phyloP scores from a whole-genome alignment of 2,797 vertebrate genomes.

The Nyctalus aviator region DNA sequence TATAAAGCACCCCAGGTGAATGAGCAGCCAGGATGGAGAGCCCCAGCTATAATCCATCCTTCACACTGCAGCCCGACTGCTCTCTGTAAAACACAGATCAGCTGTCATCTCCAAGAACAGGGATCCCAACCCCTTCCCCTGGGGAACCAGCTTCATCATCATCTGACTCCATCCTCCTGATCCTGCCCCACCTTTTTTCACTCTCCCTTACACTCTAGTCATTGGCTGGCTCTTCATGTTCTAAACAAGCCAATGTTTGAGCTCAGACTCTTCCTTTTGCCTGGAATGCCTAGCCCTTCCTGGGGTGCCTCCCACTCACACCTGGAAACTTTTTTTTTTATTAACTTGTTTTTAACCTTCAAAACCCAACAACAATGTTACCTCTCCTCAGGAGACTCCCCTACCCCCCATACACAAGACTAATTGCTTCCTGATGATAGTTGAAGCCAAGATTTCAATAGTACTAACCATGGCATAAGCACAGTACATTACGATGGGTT shows the following conservation, averaged over 20 bases:
- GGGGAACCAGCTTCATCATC: neutral
- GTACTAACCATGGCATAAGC: accelerated
- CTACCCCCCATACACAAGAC: neutral
- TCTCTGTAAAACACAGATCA: neutral
- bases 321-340: neutral
- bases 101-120: neutral
- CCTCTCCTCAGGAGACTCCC: neutral
- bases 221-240: neutral
- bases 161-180: accelerated
- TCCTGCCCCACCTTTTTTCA: neutral
- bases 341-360: neutral
- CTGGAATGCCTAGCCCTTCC: neutral
- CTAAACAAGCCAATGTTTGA: neutral
- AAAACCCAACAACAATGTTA: neutral
- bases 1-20: neutral
- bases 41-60: neutral
- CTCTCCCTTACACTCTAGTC: neutral
- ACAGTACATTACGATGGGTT: accelerated
- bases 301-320: neutral
- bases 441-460: accelerated
- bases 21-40: neutral
- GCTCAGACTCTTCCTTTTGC: neutral
- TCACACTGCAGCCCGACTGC: accelerated
- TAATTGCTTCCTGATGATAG: neutral
- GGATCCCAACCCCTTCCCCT: neutral